phyloP scores from a whole-genome alignment of 2,113 vertebrate species.

The Myotis yumanensis region DNA sequence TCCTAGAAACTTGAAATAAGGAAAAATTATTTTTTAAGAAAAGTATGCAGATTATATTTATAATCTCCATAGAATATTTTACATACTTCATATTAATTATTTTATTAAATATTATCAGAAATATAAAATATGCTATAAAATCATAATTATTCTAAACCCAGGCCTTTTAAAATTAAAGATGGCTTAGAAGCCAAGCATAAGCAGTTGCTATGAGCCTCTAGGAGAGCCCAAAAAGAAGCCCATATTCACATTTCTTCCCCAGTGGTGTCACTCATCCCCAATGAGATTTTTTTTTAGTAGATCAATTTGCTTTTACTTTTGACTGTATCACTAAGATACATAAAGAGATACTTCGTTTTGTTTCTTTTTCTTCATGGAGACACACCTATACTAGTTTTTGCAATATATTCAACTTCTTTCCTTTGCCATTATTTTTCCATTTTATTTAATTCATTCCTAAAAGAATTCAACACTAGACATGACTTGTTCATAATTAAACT shows the following conservation, averaged over 20 bases:
- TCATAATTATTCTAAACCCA: background rate
- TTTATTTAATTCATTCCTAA: conserved; percentile 35
- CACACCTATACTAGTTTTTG: background rate
- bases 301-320: background rate
- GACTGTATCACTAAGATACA: background rate
- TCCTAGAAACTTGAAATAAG: background rate
- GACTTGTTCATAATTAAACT: conserved; percentile 34
- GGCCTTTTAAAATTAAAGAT: background rate
- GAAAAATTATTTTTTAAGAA: background rate
- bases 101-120: background rate
- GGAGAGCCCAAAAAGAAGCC: background rate
- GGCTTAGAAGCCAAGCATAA: background rate
- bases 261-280: background rate
- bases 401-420: background rate
- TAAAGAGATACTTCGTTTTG: background rate
- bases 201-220: background rate
- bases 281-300: background rate
- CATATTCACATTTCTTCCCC: background rate
- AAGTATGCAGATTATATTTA: background rate
- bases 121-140: background rate
- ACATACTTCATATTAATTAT: background rate
- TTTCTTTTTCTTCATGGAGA: background rate
- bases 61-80: background rate
- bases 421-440: background rate
- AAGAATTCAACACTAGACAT: conserved; percentile 46